Base-by-base conservation (phyloP, 2,113 vertebrate species). In the Atlantisia rogersi region DNA sequence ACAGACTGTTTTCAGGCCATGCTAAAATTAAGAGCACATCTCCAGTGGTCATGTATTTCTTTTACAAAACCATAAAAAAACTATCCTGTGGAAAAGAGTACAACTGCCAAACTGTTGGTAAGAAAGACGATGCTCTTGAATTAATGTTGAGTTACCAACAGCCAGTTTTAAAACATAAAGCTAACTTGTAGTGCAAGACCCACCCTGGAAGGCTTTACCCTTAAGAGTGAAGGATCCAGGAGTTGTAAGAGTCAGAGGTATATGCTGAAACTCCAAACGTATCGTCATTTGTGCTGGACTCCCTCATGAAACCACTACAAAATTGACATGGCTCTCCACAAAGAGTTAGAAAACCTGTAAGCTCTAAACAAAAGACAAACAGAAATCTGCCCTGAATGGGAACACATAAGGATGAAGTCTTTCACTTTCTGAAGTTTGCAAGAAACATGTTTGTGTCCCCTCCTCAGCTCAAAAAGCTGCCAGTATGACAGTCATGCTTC, bases 201-300 rank as follows among this genome's bases (percentile, higher is more conserved):
- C 35, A 55, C 18, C 35, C 50, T 48, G 35, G 24, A 67, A 63
- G 12, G 65, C 24, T 70, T 87, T 35, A 83, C 16, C 39, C 26
- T 63, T 46, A 67, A 77, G 4, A 58, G 11, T 39, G 7, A 70
- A 88, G 69, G 17, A 92, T 22, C 52, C 39, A 20, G 1, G 7
- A 65, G 28, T 31, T 4, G 0, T 6, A 71, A 71, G 8, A 81
- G 28, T 5, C 53, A 67, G 35, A 67, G 12, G 3, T 8, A 70
- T 10, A 21, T 8, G 11, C 53, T 70, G 64, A 86, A 67, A 70
- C 19, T 10, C 17, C 15, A 46, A 1, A 4, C 0, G 0, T 29
- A 62, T 44, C 0, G 1, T 37, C n/a, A 28, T 14, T 53, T 86
- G 39, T 4, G 1, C 42, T 11, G 44, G n/a, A 19, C 2, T 44